These are phyloP conservation scores for Chondrosia reniformis DNA, from an alignment of 37 sponge, comb jelly and placozoan genomes.

Conservation along the genomic window DNA sequence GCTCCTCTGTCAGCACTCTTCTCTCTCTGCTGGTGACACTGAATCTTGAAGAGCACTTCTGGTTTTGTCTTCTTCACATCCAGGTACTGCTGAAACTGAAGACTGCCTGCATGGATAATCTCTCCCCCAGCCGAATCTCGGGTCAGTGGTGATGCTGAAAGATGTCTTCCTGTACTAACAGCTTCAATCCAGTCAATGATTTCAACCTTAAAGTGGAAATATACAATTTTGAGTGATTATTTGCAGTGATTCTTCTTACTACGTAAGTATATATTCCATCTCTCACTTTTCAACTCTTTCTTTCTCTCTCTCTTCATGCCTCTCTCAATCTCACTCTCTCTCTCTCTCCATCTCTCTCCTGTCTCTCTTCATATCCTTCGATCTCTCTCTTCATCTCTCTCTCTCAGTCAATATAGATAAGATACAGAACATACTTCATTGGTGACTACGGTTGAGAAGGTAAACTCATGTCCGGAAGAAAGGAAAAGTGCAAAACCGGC, in stretches of 20 bases:
- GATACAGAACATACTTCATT: not conserved
- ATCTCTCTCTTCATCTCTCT: too few species aligned
- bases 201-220: not conserved
- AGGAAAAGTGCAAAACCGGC: conserved; percentile 7
- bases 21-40: not conserved
- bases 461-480: conserved; percentile 3
- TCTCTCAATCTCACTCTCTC: too few species aligned
- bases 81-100: conserved; percentile 13
- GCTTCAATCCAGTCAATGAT: conserved; percentile 18
- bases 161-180: conserved; percentile 1
- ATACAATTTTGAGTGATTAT: not conserved
- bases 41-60: not conserved
- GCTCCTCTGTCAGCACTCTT: not conserved
- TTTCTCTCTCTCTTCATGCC: too few species aligned
- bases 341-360: too few species aligned
- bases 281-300: too few species aligned
- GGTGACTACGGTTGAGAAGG: not conserved
- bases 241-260: not conserved
- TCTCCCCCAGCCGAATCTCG: conserved; percentile 2
- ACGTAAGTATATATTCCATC: too few species aligned
- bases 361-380: too few species aligned
- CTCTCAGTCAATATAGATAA: too few species aligned
- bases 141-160: not conserved
- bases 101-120: conserved; percentile 7
- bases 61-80: conserved; percentile 1